Base-by-base conservation (phyloP, 2,888 invertebrate genomes). In the Prosopocoilus inquinatus region DNA sequence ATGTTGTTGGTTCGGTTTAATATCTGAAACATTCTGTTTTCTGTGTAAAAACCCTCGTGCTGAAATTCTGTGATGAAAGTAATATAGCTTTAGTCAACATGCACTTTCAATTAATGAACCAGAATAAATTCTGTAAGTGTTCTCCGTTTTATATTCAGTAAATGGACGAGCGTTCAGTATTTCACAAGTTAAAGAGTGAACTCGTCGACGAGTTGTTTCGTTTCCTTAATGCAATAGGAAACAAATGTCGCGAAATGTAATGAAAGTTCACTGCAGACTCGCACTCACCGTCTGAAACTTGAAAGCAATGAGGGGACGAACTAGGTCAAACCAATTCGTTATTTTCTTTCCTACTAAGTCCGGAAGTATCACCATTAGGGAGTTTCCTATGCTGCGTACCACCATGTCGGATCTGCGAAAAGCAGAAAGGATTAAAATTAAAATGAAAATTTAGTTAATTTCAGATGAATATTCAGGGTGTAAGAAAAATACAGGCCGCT, bases 1-100 rank as follows among this genome's bases (percentile, higher is more conserved):
- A 97, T 95, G 75, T 97, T 97, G 78, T 98, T 98, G 2, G 94
- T 94, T 65, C 96, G 87, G 72, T 94, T 92, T 61, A 96, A 79
- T 69, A 97, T 95, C 96, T 96, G 64, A 58, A 75, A 73, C 49
- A 61, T 46, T 39, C 35, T 48, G 43, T 54, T 45, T 16, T 59
- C 33, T 15, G 46, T 48, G 44, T 45, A 49, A 57, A 50, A 50
- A 50, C 32, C 15, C 48, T 28, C 20, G 5, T 28, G 20, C 20
- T 28, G 20, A 28, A 28, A 5, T 28, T 16, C 2, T 7, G 7
- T 28, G 4, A 20, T 20, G 20, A 16, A 16, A 16, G 16, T 3
- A 28, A 3, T 28, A 28, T 28, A 28, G 4, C 1, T 28, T 28
- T 28, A 28, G 20, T 1, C 7, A 28, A 5, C 20, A 28, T 28